Evolutionary conservation across 2,888 invertebrate genomes (phyloP).

Genomic region (Hirtodrosophila cameraria): DNA sequence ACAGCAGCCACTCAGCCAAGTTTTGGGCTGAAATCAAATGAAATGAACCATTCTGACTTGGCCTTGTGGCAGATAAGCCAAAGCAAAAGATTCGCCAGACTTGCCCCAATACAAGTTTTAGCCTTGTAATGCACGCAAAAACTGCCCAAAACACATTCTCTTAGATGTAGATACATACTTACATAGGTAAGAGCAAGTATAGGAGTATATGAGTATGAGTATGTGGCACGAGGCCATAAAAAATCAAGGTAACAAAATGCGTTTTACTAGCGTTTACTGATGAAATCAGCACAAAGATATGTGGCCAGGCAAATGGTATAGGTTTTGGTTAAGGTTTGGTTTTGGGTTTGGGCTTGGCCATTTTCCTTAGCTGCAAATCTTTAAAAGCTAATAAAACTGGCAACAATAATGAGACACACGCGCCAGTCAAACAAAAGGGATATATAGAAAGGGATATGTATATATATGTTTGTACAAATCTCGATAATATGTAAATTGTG

Average conservation of each 20-base stretch:
- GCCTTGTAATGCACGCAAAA: conserved; percentile 39
- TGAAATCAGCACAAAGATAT: conserved; percentile 72
- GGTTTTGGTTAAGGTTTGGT: conserved; percentile 11
- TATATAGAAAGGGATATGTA: conserved; percentile 9
- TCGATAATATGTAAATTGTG: conserved; percentile 72
- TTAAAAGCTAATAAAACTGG: conserved; percentile 70
- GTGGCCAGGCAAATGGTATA: conserved; percentile 2
- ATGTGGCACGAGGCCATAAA: conserved; percentile 41
- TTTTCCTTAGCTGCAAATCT: conserved; percentile 61
- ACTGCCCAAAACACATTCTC: conserved; percentile 23
- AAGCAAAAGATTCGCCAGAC: conserved; percentile 25
- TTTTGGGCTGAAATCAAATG: conserved; percentile 46
- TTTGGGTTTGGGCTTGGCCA: conserved; percentile 12
- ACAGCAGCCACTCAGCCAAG: conserved; percentile 33
- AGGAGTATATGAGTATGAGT: background rate
- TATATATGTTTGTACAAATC: conserved; percentile 15
- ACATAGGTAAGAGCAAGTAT: no score
- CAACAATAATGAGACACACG: conserved; percentile 65
- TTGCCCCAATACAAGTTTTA: conserved; percentile 30
- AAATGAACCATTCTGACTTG: conserved; percentile 46
- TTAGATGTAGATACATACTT: background rate
- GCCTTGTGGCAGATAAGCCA: conserved; percentile 47
- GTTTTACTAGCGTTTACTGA: conserved; percentile 69
- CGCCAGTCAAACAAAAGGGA: conserved; percentile 21
- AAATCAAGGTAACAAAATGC: conserved; percentile 72